These are phyloP conservation scores for Chloroceryle aenea DNA, from an alignment of 2,113 vertebrate genomes.

Conservation along the genomic window DNA sequence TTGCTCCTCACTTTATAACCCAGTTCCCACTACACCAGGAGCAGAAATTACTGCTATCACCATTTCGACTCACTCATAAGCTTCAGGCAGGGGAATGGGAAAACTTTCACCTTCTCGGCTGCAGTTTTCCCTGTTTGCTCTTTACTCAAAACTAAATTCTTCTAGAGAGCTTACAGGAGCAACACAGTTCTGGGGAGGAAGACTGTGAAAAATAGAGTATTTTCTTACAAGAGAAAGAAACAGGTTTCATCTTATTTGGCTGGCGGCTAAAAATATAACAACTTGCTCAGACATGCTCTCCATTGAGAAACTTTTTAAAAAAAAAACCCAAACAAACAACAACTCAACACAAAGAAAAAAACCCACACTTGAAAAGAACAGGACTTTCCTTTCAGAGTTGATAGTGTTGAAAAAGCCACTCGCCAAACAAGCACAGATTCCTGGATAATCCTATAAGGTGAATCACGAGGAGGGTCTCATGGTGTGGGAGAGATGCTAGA, in stretches of 20 bases:
- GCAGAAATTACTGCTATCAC: background rate
- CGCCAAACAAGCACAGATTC: background rate
- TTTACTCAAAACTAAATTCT: background rate
- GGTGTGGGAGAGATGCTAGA: background rate
- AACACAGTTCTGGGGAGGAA: background rate
- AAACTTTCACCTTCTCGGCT: background rate
- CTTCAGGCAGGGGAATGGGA: background rate
- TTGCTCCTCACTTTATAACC: background rate
- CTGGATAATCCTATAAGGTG: background rate
- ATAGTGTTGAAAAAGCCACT: background rate
- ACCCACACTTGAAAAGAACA: background rate
- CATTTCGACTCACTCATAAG: background rate
- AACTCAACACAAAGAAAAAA: background rate
- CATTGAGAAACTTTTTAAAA: background rate
- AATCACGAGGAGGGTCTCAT: background rate
- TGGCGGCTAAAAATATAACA: slow-evolving; percentile 4
- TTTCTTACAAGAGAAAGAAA: slow-evolving; percentile 15
- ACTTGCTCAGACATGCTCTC: background rate
- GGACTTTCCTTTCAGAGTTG: background rate
- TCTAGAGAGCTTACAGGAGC: background rate
- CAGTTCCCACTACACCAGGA: background rate
- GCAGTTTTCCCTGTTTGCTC: background rate
- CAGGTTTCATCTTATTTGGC: background rate
- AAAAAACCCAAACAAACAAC: background rate
- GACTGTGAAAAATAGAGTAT: background rate